phyloP scores from a whole-genome alignment of 2,888 invertebrate genomes.

The Aromia moschata region DNA sequence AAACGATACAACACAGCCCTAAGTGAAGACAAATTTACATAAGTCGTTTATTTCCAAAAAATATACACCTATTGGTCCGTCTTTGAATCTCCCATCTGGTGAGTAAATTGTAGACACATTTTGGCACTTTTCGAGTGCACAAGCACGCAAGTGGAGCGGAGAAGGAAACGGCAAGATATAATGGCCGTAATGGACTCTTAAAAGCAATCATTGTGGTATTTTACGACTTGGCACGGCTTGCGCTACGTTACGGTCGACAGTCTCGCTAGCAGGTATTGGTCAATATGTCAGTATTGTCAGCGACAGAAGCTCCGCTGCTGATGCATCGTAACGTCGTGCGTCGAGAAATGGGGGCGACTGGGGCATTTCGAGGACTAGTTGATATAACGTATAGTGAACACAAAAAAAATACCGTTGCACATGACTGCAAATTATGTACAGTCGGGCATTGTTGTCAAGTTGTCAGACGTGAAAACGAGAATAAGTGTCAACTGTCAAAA shows the following conservation, averaged over 20 bases:
- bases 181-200: constrained; percentile 45
- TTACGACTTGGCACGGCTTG: constrained; percentile 22
- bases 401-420: too few relatives aligned
- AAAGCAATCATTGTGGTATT: constrained; percentile 44
- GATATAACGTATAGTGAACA: too few relatives aligned
- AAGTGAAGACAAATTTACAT: too few relatives aligned
- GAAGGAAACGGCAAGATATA: constrained; percentile 32
- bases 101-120: constrained; percentile 19
- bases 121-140: background rate
- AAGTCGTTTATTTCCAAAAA: too few relatives aligned
- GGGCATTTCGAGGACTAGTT: too few relatives aligned
- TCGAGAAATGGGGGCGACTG: background rate
- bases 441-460: too few relatives aligned
- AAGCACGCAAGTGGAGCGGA: constrained; percentile 4
- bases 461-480: too few relatives aligned
- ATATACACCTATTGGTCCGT: too few relatives aligned
- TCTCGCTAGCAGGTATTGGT: constrained; percentile 24
- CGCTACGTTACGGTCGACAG: constrained; percentile 20
- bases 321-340: background rate
- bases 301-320: constrained; percentile 22
- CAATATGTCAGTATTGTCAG: constrained; percentile 27
- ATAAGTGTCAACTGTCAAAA: too few relatives aligned
- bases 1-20: too few relatives aligned
- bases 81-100: too few relatives aligned
- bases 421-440: too few relatives aligned